These are phyloP conservation scores for Eupithecia vulgata DNA, from an alignment of 2,888 invertebrate species.

Conservation along the genomic window DNA sequence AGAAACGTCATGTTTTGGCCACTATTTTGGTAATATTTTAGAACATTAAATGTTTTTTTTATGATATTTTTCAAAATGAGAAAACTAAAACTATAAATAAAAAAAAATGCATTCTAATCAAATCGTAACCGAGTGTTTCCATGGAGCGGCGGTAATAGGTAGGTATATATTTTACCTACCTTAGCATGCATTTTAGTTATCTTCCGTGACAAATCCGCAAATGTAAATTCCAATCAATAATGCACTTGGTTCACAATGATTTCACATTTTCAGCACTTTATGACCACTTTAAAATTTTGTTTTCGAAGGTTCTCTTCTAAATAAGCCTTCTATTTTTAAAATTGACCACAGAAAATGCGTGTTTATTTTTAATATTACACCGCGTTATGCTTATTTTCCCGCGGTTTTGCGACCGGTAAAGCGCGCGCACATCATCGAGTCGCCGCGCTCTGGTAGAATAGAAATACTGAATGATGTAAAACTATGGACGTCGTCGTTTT, in stretches of 20 bases:
- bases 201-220: conserved; percentile 15
- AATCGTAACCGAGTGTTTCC: neutral
- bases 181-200: conserved; percentile 25
- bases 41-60: too few species aligned
- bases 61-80: too few species aligned
- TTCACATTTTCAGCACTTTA: neutral
- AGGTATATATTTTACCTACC: conserved; percentile 11
- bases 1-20: too few species aligned
- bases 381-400: neutral
- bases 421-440: conserved; percentile 9
- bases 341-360: neutral
- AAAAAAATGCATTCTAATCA: neutral
- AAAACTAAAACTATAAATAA: too few species aligned
- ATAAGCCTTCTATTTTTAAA: neutral
- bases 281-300: neutral
- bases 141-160: neutral
- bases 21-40: too few species aligned
- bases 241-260: conserved; percentile 17
- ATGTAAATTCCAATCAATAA: conserved; percentile 7
- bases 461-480: conserved; percentile 20
- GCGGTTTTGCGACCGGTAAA: conserved; percentile 8
- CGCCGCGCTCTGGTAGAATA: neutral
- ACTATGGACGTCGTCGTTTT: conserved; percentile 17
- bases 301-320: neutral
- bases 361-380: neutral